Conservation (phyloP, 2,888 invertebrate species). For the Amiota mariae region DNA sequence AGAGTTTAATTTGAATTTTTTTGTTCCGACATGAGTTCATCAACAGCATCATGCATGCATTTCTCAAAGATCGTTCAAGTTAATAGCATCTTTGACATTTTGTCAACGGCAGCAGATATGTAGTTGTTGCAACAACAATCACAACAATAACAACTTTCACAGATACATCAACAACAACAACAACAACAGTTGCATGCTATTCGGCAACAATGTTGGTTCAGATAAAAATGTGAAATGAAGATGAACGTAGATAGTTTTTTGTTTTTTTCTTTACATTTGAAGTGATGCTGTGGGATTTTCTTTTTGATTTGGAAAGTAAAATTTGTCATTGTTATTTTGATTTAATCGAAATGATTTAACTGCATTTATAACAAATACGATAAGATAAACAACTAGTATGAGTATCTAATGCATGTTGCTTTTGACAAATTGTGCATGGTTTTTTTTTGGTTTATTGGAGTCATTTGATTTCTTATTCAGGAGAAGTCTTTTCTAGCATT, state of each 20-base stretch:
- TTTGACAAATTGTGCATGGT: no score
- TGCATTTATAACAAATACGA: no score
- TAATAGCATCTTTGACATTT: slow-evolving; percentile 25
- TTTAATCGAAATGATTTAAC: no score
- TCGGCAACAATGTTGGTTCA: not conserved
- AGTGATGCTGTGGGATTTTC: no score
- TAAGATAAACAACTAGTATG: no score
- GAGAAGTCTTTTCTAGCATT: not conserved
- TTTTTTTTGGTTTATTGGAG: not conserved
- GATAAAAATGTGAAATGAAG: not conserved
- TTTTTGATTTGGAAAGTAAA: no score
- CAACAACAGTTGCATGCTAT: not conserved
- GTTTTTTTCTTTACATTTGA: no score
- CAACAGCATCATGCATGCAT: not conserved
- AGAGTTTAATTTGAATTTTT: not conserved
- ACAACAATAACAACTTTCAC: slow-evolving; percentile 3
- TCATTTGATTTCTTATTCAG: not conserved
- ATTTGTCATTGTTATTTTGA: no score
- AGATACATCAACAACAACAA: not conserved
- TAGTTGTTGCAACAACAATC: not conserved
- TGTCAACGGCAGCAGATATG: slow-evolving; percentile 15
- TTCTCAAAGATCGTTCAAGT: slow-evolving; percentile 1
- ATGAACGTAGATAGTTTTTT: no score
- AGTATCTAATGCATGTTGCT: no score
- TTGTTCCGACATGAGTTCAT: not conserved